phyloP scores from a whole-genome alignment of 2,797 vertebrate genomes.

The Sarcophilus harrisii region DNA sequence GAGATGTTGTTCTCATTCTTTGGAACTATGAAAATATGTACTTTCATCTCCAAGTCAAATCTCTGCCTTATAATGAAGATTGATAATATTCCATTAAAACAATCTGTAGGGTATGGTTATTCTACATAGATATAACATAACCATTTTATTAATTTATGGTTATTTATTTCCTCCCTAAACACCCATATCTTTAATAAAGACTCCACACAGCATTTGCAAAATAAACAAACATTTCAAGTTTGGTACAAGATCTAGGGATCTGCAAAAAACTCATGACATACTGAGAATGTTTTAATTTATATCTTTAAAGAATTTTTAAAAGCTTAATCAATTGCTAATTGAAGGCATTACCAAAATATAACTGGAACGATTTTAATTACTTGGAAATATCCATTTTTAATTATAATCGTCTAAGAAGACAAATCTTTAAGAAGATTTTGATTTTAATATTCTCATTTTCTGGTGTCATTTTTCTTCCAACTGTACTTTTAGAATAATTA shows the following conservation, averaged over 20 bases:
- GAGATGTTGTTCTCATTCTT: conserved; percentile 4
- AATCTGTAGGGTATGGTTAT: conserved; percentile 26
- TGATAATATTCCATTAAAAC: conserved; percentile 50
- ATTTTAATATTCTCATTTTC: conserved; percentile 27
- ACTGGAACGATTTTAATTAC: conserved; percentile 4
- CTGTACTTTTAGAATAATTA: conserved; percentile 11
- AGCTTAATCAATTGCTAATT: conserved; percentile 30
- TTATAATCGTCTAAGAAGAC: conserved; percentile 19
- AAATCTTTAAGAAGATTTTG: conserved; percentile 36
- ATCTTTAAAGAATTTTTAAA: conserved; percentile 31
- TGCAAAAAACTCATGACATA: conserved; percentile 28
- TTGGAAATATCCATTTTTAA: conserved; percentile 16
- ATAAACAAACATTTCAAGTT: conserved; percentile 41
- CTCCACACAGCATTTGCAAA: conserved; percentile 45
- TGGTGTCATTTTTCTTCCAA: not conserved
- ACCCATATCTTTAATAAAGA: conserved; percentile 47
- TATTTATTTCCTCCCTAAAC: conserved; percentile 40
- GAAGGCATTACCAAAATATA: not conserved
- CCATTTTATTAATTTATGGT: conserved; percentile 25
- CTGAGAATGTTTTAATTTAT: conserved; percentile 8
- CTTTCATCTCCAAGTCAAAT: conserved; percentile 45
- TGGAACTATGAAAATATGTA: conserved; percentile 47
- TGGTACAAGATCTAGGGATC: conserved; percentile 29
- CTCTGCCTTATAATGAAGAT: conserved; percentile 23
- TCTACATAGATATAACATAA: conserved; percentile 40